Conservation (phyloP, 2,888 invertebrate species). For the Oxyscelio sp. region DNA sequence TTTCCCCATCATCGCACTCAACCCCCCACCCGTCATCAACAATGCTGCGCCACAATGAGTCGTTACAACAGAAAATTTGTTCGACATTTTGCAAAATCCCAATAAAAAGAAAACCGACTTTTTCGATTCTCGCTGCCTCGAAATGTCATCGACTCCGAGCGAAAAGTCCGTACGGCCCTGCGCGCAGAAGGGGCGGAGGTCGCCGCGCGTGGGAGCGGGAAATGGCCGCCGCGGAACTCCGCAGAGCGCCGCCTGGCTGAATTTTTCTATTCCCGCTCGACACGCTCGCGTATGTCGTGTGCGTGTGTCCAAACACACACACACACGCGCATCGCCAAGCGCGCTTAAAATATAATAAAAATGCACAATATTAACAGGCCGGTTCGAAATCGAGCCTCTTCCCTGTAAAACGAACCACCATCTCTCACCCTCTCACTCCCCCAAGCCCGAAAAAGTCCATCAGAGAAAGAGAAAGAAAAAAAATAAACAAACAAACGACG, state of each 20-base stretch:
- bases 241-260: constrained; percentile 85
- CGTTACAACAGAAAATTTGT: no score
- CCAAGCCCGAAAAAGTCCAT: background rate
- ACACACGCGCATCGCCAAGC: no score
- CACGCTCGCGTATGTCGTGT: no score
- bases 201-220: constrained; percentile 77
- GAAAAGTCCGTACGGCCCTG: constrained; percentile 58
- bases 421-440: background rate
- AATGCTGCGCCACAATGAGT: no score
- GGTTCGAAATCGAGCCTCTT: background rate
- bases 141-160: constrained; percentile 20
- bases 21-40: no score
- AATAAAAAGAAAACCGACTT: no score
- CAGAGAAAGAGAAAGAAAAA: background rate
- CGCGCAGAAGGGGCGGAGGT: constrained; percentile 43
- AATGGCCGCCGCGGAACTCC: constrained; percentile 82
- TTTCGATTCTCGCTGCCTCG: no score
- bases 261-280: constrained; percentile 85
- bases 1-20: no score
- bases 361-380: constrained; percentile 2
- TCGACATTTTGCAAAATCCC: no score
- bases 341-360: constrained; percentile 2
- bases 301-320: constrained; percentile 33
- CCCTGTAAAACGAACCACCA: no score
- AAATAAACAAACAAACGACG: no score